Evolutionary conservation across 2,888 invertebrate genomes (phyloP), one percentile per base, ranked within the genome.

Genomic region (Itoplectis maculator): DNA sequence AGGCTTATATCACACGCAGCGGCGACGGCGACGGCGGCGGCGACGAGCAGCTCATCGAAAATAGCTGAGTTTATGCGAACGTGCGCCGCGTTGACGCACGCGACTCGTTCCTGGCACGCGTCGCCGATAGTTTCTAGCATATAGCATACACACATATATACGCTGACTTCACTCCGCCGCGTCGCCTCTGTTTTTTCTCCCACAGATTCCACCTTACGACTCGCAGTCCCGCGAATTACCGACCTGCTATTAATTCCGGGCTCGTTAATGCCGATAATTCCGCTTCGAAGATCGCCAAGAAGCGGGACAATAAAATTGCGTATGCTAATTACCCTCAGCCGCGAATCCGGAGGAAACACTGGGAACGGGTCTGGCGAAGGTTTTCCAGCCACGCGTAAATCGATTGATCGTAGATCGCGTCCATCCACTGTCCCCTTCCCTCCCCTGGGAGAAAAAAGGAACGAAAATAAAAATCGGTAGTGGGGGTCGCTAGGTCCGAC

Each of bases 31-130:
- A 5, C 29, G 29, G 29, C 29, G 29, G 29, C 29, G 29, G 29
- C 29, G 29, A 29, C 86, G 87, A 85, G 86, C 84, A 85, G 81
- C 86, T 83, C 86, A 86, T 87, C 89, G 86, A 90, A 90, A 90
- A 90, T 90, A 90, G 86, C 88, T 86, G 87, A 87, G 90, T 89
- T 69, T 73, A 35, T 49, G 72, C 82, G 79, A 72, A 82, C 69
- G 54, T 59, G 42, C 45, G 84, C 85, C 89, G 87, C 85, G 86
- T 84, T 89, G 91, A 90, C 91, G 90, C 90, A 90, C 90, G 90
- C 88, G 87, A 87, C 87, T 74, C 49, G 37, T 85, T 87, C 86
- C 89, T 88, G 91, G 91, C 91, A 90, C 91, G 91, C 91, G 91
- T 90, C 90, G 70, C 59, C 88, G 84, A 82, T 82, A 23, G 69